A percentile compares a stretch with the other conserved stretches of the same genome.
Conservation (phyloP, 2,113 vertebrate genomes). For the Rhea americana region DNA sequence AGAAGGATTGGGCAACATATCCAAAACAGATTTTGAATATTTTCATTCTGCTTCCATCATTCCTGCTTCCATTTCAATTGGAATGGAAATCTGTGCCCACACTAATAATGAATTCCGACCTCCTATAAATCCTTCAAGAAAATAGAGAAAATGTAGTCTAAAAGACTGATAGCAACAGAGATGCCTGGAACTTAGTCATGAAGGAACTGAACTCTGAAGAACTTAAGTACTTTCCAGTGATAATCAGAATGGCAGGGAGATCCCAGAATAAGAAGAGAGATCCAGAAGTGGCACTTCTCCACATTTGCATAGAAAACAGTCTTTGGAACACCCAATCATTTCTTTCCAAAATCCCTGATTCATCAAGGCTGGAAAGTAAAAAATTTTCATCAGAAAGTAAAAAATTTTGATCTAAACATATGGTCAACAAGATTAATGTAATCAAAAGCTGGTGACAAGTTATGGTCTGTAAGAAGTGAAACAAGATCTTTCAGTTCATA, state of each 20-base stretch:
- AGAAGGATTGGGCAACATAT: background rate
- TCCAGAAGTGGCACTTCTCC: background rate
- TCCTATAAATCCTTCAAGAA: background rate
- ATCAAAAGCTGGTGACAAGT: no score
- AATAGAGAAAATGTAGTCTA: background rate
- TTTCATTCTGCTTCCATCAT: background rate
- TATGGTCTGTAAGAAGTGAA: no score
- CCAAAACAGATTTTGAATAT: background rate
- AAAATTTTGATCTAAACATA: no score
- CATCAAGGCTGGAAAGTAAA: background rate
- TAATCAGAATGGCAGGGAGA: background rate
- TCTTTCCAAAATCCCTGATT: background rate
- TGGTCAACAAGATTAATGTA: no score
- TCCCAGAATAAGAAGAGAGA: background rate
- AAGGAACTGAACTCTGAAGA: background rate
- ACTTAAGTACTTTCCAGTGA: background rate
- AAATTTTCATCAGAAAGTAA: background rate
- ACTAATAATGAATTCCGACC: background rate
- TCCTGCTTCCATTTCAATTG: background rate
- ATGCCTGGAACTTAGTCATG: background rate
- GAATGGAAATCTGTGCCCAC: background rate
- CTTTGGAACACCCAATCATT: background rate
- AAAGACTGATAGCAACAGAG: background rate
- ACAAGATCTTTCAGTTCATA: no score
- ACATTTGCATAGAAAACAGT: background rate